These are phyloP conservation scores for Sebastes trivittatus DNA, from an alignment of 2,797 vertebrate species.

Conservation along the genomic window DNA sequence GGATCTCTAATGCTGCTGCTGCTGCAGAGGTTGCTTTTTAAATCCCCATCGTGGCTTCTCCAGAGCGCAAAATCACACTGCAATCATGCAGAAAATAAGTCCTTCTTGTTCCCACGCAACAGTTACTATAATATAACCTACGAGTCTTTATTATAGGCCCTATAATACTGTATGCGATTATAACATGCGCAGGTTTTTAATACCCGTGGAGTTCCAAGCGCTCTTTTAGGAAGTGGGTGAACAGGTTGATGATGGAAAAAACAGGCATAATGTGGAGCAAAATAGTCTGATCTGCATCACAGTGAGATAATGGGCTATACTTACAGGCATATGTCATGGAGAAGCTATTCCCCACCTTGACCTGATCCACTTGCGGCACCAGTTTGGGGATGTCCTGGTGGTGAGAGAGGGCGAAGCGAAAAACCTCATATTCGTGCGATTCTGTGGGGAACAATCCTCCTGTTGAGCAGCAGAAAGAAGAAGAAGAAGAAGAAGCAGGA, in stretches of 20 bases:
- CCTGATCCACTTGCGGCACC: slow-evolving; percentile 99
- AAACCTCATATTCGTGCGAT: slow-evolving; percentile 99
- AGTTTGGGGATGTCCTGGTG: slow-evolving; percentile 98
- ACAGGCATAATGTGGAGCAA: neutral
- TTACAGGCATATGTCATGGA: slow-evolving; percentile 99
- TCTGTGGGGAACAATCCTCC: slow-evolving; percentile 97
- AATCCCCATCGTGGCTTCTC: slow-evolving; percentile 23
- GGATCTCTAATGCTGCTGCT: neutral
- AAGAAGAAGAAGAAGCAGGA: slow-evolving; percentile 25
- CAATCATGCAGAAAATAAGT: slow-evolving; percentile 39
- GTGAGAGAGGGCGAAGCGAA: slow-evolving; percentile 96
- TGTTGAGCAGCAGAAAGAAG: slow-evolving; percentile 72
- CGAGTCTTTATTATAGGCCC: neutral
- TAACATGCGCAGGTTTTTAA: neutral
- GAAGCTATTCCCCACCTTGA: slow-evolving; percentile 98
- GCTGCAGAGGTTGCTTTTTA: slow-evolving; percentile 11
- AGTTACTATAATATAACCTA: slow-evolving; percentile 49
- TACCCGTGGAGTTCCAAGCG: slow-evolving; percentile 19
- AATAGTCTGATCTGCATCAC: neutral
- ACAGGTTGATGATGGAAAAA: neutral
- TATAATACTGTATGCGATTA: neutral
- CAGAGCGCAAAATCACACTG: slow-evolving; percentile 44
- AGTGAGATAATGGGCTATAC: slow-evolving; percentile 63
- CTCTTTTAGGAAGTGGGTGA: slow-evolving; percentile 36
- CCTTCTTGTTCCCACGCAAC: slow-evolving; percentile 55